These are phyloP conservation scores for Armadillidium nasatum DNA, from an alignment of 1,140 invertebrate species.

Conservation along the genomic window DNA sequence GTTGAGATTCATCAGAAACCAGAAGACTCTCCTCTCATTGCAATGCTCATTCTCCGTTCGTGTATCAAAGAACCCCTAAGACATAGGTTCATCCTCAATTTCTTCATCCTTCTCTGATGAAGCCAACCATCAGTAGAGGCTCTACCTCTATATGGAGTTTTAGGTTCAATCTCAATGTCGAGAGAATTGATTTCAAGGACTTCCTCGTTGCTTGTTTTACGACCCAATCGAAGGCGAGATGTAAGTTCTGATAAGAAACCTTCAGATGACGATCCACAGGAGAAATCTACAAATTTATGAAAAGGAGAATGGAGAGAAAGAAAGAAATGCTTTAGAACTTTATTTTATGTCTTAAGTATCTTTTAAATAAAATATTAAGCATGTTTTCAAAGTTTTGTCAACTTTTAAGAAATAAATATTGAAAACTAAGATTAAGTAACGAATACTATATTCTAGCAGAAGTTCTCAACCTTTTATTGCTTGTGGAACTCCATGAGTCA, in stretches of 20 bases:
- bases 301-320: too few species aligned
- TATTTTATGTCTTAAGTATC: too few species aligned
- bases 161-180: not conserved
- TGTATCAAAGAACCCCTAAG: constrained; percentile 36
- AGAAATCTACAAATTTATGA: not conserved
- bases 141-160: constrained; percentile 56
- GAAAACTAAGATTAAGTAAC: too few species aligned
- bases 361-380: too few species aligned
- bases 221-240: not conserved
- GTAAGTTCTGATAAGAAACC: not conserved
- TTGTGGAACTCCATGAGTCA: too few species aligned
- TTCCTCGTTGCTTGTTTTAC: not conserved
- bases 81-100: constrained; percentile 34
- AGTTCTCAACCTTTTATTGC: too few species aligned
- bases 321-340: too few species aligned
- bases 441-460: too few species aligned
- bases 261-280: not conserved
- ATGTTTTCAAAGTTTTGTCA: too few species aligned
- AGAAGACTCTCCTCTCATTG: constrained; percentile 47
- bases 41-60: constrained; percentile 51
- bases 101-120: constrained; percentile 45
- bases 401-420: too few species aligned
- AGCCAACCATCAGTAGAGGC: constrained; percentile 59
- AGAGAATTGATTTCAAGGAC: not conserved
- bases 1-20: not conserved